Evolutionary conservation across 2,113 vertebrate species (phyloP), one percentile per base, ranked within the genome.

Genomic region (Petroica traversi): DNA sequence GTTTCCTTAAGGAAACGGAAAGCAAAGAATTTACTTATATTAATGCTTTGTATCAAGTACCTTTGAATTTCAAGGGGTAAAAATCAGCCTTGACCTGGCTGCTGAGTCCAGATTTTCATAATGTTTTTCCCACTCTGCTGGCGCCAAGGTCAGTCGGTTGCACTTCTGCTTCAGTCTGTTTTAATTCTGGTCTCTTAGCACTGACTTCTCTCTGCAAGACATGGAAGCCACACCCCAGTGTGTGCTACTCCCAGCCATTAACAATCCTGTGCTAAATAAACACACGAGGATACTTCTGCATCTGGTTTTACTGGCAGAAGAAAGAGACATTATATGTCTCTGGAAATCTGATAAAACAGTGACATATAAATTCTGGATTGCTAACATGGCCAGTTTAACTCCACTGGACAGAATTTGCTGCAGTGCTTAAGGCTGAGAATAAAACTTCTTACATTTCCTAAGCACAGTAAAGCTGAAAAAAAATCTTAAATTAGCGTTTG

Each of bases 291-390:
- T 92, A 88, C 82, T 95, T 86, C 92, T 94, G 85, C 94, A 95
- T 96, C 92, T 96, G 96, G 82, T 80, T 96, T 95, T 97, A 92
- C 51, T 96, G 96, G 93, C 93, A 97, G 55, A 59, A 94, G 88
- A 93, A 95, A 74, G 92, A 96, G 93, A 96, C 92, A 45, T 88
- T 90, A 80, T 91, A 96, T 63, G 78, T 93, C 93, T 95, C 92
- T 95, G 95, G 94, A 96, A 96, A 96, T 93, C 93, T 96, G 96
- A 96, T 96, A 97, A 95, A 96, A 91, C 90, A 59, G 78, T 92
- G 71, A 93, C 94, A 90, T 94, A 69, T 9, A 90, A 96, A 93
- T 83, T 43, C 81, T 86, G 92, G 71, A 80, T 55, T 73, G 49
- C 59, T 92, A 80, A 63, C 75, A n/a, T 8, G 71, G 55, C 51